Evolutionary conservation across 2,113 vertebrate species (phyloP).

Genomic region (Todiramphus chloris): DNA sequence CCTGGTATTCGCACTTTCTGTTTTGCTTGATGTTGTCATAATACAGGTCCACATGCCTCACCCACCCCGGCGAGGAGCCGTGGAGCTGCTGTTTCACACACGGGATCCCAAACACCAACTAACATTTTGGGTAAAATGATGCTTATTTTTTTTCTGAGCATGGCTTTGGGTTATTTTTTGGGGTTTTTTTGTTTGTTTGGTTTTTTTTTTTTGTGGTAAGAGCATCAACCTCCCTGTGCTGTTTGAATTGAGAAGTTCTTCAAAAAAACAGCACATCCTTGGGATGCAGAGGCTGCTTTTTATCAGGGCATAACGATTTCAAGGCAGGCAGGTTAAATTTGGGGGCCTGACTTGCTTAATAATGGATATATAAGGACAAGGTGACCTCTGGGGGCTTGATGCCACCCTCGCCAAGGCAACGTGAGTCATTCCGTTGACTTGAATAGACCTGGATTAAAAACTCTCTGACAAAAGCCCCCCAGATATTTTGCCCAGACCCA

Average conservation of each 20-base stretch:
- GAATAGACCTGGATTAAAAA: not conserved
- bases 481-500: not conserved
- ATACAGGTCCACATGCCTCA: not conserved
- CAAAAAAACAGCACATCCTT: not conserved
- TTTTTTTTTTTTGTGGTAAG: not conserved
- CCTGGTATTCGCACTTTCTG: not conserved
- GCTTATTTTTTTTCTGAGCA: rapidly evolving
- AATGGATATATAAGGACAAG: not conserved
- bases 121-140: not conserved
- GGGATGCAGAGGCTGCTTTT: not conserved
- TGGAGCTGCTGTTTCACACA: not conserved
- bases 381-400: not conserved
- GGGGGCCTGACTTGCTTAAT: not conserved
- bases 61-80: not conserved
- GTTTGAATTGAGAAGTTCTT: not conserved
- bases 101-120: not conserved
- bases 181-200: too few species aligned
- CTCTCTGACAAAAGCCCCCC: not conserved
- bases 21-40: not conserved
- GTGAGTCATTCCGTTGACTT: not conserved
- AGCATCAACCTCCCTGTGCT: rapidly evolving
- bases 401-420: not conserved
- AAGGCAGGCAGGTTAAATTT: not conserved
- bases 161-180: not conserved
- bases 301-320: not conserved